A percentile compares a stretch with the other conserved stretches of the same genome.
Evolutionary conservation across 2,113 vertebrate species (phyloP).

Genomic region (Cyprinodon brontotheroides): DNA sequence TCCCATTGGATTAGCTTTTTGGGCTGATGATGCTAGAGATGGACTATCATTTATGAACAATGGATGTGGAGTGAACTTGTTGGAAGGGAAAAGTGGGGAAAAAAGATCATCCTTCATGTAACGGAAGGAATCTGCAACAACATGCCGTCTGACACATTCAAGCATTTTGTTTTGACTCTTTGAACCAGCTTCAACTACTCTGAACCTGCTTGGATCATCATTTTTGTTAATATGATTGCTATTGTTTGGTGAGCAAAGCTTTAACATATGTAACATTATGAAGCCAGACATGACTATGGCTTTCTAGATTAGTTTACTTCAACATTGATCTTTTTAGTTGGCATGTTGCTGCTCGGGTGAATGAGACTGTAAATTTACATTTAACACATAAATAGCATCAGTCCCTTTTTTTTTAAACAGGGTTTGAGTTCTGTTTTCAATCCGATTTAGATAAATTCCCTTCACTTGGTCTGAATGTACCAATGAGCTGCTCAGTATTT

Average conservation of each 20-base stretch:
- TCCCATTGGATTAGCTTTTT: conserved; percentile 23
- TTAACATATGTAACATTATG: conserved; percentile 25
- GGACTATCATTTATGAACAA: conserved; percentile 56
- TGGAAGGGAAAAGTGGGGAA: conserved; percentile 7
- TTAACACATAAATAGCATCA: conserved; percentile 43
- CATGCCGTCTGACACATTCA: conserved; percentile 25
- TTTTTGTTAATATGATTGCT: conserved; percentile 33
- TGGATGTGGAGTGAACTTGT: conserved; percentile 34
- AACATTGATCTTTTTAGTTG: conserved; percentile 33
- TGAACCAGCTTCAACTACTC: conserved; percentile 24
- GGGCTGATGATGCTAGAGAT: conserved; percentile 45
- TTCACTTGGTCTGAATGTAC: conserved; percentile 16
- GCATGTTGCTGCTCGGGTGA: conserved; percentile 70
- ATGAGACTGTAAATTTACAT: conserved; percentile 57
- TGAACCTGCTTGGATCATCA: conserved; percentile 53
- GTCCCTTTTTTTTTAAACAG: conserved; percentile 5
- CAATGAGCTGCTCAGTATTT: conserved; percentile 66
- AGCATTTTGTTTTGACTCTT: conserved; percentile 31
- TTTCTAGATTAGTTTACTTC: conserved; percentile 13
- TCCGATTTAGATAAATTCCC: conserved; percentile 12
- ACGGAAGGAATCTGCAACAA: conserved; percentile 38
- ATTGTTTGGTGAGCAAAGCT: conserved; percentile 31
- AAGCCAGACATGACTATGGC: conserved; percentile 11
- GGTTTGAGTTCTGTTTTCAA: conserved; percentile 13
- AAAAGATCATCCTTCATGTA: conserved; percentile 9